phyloP scores from a whole-genome alignment of 2,888 invertebrate genomes.

The Heliconius cydno region DNA sequence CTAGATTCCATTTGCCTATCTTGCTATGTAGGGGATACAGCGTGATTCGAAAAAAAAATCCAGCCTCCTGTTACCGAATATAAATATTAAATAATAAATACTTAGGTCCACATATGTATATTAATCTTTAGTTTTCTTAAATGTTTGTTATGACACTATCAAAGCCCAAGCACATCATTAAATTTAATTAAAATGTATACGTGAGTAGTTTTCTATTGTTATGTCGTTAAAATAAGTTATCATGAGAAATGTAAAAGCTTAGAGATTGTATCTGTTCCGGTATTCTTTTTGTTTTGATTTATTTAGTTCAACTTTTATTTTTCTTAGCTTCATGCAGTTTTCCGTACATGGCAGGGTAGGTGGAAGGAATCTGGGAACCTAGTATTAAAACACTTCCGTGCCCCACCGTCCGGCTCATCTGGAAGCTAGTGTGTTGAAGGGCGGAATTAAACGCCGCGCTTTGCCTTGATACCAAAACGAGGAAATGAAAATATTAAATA shows the following conservation, averaged over 20 bases:
- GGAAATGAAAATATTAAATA: too few species aligned
- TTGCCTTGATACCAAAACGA: too few species aligned
- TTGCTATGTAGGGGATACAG: too few species aligned
- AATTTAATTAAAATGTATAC: constrained; percentile 23
- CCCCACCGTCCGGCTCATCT: too few species aligned
- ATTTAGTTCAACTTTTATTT: not conserved
- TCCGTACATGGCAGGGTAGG: too few species aligned
- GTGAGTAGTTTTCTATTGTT: constrained; percentile 24
- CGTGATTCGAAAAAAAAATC: not conserved
- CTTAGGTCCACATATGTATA: not conserved
- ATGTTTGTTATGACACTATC: constrained; percentile 2
- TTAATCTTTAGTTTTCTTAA: constrained; percentile 1
- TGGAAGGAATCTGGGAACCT: too few species aligned
- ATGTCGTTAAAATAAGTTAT: constrained; percentile 11
- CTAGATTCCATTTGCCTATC: too few species aligned
- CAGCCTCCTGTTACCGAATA: too few species aligned
- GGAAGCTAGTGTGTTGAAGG: too few species aligned
- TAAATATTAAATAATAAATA: not conserved
- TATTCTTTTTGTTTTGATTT: not conserved
- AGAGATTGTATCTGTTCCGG: not conserved
- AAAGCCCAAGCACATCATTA: not conserved
- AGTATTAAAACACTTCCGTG: too few species aligned
- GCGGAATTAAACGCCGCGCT: too few species aligned
- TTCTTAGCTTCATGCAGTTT: not conserved
- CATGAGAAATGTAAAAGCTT: not conserved